Base-by-base conservation (phyloP, 2,113 vertebrate species). In the Plecturocebus donacophilus region DNA sequence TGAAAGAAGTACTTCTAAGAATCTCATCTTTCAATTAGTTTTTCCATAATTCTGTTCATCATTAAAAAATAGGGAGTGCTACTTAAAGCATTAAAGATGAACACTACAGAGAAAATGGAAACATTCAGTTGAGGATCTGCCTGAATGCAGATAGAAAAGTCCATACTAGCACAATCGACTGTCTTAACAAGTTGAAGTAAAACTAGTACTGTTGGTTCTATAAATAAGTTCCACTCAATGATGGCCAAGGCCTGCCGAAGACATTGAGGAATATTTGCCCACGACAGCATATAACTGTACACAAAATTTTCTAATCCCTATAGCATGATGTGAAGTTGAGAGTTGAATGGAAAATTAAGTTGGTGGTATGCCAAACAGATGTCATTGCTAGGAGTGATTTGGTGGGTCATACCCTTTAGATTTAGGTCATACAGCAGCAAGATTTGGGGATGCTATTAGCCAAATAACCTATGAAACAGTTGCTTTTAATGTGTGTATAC, bases 1-100 rank as follows among this genome's bases (percentile, higher is more conserved):
- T 77, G 40, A 97, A 91, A 58, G 66, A 89, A 93, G 12, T 40
- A 40, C 61, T 94, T 95, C 86, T 42, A 91, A 97, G 97, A 87
- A 56, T 71, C 35, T 64, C 58, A 73, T 58, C 45, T 90, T 81
- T 87, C n/a, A 94, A 87, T 80, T 73, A 87, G 35, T 77, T 90
- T 96, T 30, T 7, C 45, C 5, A 52, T 77, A 94, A 87, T 66
- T 83, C 45, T 61, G n/a, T 71, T 95, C 32, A 76, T 40, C 45
- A 56, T 93, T 91, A 70, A 94, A 91, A 95, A 91, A 88, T 9
- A 95, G 38, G 17, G 68, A 94, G 8, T 45, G 21, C 45, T 49
- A 70, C 45, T 73, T 73, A 89, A 90, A 97, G 11, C 66, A 52
- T 91, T 95, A 75, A 91, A 54, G 25, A 87, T 76, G 86, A 83